A percentile compares a stretch with the other conserved stretches of the same genome.
These are phyloP conservation scores for Drosophila kikkawai DNA, from an alignment of 1,140 invertebrate species.

Conservation along the genomic window DNA sequence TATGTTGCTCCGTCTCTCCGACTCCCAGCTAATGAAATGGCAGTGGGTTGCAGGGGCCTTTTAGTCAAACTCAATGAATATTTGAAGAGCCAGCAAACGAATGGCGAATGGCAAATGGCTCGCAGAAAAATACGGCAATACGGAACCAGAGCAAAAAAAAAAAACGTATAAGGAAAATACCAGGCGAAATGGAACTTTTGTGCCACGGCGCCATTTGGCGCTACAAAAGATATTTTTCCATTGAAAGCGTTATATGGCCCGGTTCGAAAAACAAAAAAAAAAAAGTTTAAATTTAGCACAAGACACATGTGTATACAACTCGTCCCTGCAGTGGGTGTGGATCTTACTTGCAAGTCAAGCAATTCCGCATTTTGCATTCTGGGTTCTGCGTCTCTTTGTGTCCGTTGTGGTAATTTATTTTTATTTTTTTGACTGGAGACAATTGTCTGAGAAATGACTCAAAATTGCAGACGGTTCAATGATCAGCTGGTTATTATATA, in stretches of 20 bases:
- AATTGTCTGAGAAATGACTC: slow-evolving; percentile 49
- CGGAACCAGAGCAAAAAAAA: slow-evolving; percentile 16
- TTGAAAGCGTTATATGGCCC: slow-evolving; percentile 69
- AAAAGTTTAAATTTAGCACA: slow-evolving; percentile 79
- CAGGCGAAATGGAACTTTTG: slow-evolving; percentile 66
- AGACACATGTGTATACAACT: slow-evolving; percentile 62
- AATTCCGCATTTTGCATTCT: slow-evolving; percentile 49
- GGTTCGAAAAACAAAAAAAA: slow-evolving; percentile 16
- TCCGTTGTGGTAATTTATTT: slow-evolving; percentile 17
- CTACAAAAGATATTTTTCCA: slow-evolving; percentile 82
- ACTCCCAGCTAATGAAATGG: slow-evolving; percentile 55
- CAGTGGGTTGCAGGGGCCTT: slow-evolving; percentile 50
- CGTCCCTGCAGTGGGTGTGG: slow-evolving; percentile 48
- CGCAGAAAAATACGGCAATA: slow-evolving; percentile 18
- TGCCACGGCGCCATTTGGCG: slow-evolving; percentile 80
- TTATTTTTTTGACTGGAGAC: slow-evolving; percentile 52
- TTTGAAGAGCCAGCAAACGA: slow-evolving; percentile 67
- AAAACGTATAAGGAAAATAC: slow-evolving; percentile 31
- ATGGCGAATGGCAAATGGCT: slow-evolving; percentile 12
- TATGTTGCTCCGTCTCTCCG: slow-evolving; percentile 38
- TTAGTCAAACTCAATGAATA: slow-evolving; percentile 83
- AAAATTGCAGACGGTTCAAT: slow-evolving; percentile 60
- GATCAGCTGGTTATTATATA: slow-evolving; percentile 35
- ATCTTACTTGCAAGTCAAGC: slow-evolving; percentile 30
- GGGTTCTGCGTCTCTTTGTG: slow-evolving; percentile 50